Evolutionary conservation across 2,888 invertebrate species (phyloP).

Genomic region (Meandrusa payeni): DNA sequence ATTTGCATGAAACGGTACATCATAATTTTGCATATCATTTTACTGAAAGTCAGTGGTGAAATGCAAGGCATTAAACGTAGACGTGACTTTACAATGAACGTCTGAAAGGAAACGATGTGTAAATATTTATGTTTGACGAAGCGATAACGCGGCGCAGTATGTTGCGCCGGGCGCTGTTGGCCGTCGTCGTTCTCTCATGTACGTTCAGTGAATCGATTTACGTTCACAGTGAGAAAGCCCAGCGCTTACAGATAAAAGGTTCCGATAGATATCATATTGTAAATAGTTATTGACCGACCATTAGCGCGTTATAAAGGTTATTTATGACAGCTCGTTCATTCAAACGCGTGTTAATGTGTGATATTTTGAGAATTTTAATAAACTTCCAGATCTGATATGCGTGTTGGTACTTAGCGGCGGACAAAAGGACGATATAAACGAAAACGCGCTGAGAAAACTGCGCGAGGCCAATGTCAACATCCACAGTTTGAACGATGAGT

Average conservation of each 20-base stretch:
- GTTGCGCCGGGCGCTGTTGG: slow-evolving; percentile 60
- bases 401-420: slow-evolving; percentile 64
- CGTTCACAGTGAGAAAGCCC: slow-evolving; percentile 48
- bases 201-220: slow-evolving; percentile 56
- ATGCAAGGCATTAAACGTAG: too few relatives aligned
- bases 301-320: not conserved
- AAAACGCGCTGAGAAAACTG: slow-evolving; percentile 53
- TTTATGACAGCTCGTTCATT: not conserved
- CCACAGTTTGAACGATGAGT: slow-evolving; percentile 59
- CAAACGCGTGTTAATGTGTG: not conserved
- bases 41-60: too few relatives aligned
- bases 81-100: not conserved
- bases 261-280: slow-evolving; percentile 46
- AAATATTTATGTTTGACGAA: slow-evolving; percentile 25
- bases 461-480: slow-evolving; percentile 58
- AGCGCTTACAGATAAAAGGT: slow-evolving; percentile 68
- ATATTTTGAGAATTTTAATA: slow-evolving; percentile 14
- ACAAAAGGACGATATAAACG: slow-evolving; percentile 65
- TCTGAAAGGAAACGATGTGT: not conserved
- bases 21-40: too few relatives aligned
- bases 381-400: slow-evolving; percentile 67
- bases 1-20: too few relatives aligned
- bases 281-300: slow-evolving; percentile 17
- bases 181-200: slow-evolving; percentile 64
- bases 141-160: slow-evolving; percentile 52